Evolutionary conservation across 2,888 invertebrate species (phyloP), one percentile per base, ranked within the genome.

Genomic region (Hipparchia sbordonii): DNA sequence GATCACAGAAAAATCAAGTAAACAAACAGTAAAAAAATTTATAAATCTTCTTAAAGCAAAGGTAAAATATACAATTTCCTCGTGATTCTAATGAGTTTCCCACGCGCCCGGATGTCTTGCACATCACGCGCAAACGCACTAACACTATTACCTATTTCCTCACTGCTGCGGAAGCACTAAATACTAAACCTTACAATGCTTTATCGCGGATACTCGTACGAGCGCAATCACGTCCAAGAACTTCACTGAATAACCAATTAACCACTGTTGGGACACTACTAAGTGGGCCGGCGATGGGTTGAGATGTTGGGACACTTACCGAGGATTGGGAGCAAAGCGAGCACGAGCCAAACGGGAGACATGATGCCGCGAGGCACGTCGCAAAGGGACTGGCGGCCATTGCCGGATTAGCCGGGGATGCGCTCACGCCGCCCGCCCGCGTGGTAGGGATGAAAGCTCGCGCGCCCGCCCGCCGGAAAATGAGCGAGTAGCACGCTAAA

Each of bases 301-400:
- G 39, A 39, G 39, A 39, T 48, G 63, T 13, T 45, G 63, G 66
- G 39, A 46, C 67, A 92, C 93, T 93, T 93, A 93, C 93, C 93
- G 88, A 93, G 85, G 76, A 92, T 83, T 85, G 93, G 93, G 90
- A 93, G 92, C 86, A 93, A 87, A 81, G 89, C 85, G 76, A 93
- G 86, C 82, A 92, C 87, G 84, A 92, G 86, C 93, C 93, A 93
- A 88, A 92, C 82, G 84, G 87, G 88, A 89, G 88, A 89, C 93
- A 93, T 93, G 92, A 87, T 88, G 88, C 86, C 91, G 91, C 92
- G 87, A 84, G 84, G 86, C 84, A 85, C 85, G 90, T 84, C 90
- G 91, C 92, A 91, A 82, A 84, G 80, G 87, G 87, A 93, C 92
- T 93, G 92, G 75, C 13, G 10, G 69, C 69, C 69, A 62, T 65